Base-by-base conservation (phyloP, 2,113 vertebrate genomes). In the Gymnogyps californianus region DNA sequence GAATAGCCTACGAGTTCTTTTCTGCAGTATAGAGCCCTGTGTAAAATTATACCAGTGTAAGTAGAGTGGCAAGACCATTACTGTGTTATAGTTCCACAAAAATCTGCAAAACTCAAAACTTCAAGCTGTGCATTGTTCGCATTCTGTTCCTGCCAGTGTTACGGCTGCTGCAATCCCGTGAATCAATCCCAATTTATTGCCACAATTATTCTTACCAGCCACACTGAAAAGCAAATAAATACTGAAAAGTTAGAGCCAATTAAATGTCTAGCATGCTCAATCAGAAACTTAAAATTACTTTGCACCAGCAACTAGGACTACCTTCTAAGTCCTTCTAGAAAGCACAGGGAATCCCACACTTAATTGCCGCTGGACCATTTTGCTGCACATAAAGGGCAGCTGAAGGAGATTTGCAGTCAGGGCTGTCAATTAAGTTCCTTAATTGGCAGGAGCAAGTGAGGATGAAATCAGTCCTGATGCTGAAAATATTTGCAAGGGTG, bases 181-280 rank as follows among this genome's bases (percentile, higher is more conserved):
- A 90, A 90, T 95, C 89, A 70, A 52, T 82, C 72, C 52, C 3
- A 0, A n/a, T 97, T 95, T 93, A 93, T 93, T 93, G 79, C 62
- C 18, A 71, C 82, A 89, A 42, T 94, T 92, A 80, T 58, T 77
- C 79, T 75, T 83, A 74, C 64, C 67, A 94, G 59, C 51, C 85
- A 87, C 76, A 55, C 26, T 90, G 58, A 58, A 93, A 74, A 87
- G 83, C 92, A 93, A 93, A 93, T 88, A 92, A 96, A 94, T 94
- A 87, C 46, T 79, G 81, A 78, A 92, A 92, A 90, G 40, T 51
- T 88, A 90, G 40, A 95, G 36, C 67, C 82, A 88, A 80, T 97
- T 92, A 95, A 83, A 77, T 70, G 46, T 59, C 88, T 93, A 51
- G 32, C 36, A 32, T 87, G 51, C 76, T 95, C 58, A 75, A 40